Evolutionary conservation across 2,113 vertebrate genomes (phyloP), one percentile per base, ranked within the genome.

Genomic region (Dinomys branickii): DNA sequence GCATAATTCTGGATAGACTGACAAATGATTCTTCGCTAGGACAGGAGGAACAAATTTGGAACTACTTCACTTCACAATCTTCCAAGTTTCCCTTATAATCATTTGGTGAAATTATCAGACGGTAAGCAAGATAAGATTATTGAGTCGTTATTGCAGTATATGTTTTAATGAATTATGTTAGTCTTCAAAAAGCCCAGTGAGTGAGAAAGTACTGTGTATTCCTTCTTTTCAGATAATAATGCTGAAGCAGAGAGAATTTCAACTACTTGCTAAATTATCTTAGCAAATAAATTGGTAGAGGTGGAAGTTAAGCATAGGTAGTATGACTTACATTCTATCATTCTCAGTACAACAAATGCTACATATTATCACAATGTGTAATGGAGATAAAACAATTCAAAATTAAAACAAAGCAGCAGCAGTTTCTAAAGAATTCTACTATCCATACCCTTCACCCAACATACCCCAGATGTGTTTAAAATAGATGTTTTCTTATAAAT

Each of bases 401-500:
- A 73, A 73, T 50, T 77, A n/a, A 84, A 88, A 30, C 12, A 30
- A 77, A 77, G 13, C 12, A 9, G 7, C 20, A 73, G 52, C 38
- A 80, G 69, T 91, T 73, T 30, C 30, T 93, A 80, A 95, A 58
- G 33, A 7, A 85, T 47, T 93, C 13, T 30, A 28, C 9, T 67
- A 7, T 52, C 85, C 6, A 35, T 9, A 77, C 0, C 4, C 17
- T 28, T 88, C 26, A 2, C 4, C 19, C 2, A 75, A 3, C 9
- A 61, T 47, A n/a, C 1, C 1, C 2, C 9, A 80, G 24, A 38
- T 1, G 59, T 26, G 35, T 58, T 50, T 73, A 59, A 38, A 77
- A 91, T 71, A 59, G 35, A 22, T 52, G 20, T 61, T 94, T 83
- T 83, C 59, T 95, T 28, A 61, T 81, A 94, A 73, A 90, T 19